A percentile compares a stretch with the other conserved stretches of the same genome.
Evolutionary conservation across 2,113 vertebrate genomes (phyloP).

Genomic region (Muntiacus muntjak): DNA sequence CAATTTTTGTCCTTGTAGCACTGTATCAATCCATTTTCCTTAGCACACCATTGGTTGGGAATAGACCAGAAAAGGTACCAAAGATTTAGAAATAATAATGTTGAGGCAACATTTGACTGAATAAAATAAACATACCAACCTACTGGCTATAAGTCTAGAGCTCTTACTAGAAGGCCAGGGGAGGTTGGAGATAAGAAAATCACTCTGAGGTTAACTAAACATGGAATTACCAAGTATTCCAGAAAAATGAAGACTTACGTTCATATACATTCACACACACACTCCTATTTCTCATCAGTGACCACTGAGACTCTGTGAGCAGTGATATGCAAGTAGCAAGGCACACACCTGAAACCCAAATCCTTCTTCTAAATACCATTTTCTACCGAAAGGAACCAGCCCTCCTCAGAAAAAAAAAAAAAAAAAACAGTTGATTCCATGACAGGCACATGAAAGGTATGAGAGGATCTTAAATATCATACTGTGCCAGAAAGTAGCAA

Average conservation of each 20-base stretch:
- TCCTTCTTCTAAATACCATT: not conserved
- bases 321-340: not conserved
- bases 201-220: not conserved
- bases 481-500: not conserved
- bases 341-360: not conserved
- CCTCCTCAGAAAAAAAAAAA: not conserved
- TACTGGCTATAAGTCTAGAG: not conserved
- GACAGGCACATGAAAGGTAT: not conserved
- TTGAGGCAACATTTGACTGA: not conserved
- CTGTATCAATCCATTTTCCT: conserved; percentile 12
- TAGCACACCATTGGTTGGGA: not conserved
- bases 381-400: not conserved
- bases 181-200: not conserved
- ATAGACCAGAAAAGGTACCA: not conserved
- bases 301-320: not conserved
- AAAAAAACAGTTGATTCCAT: not conserved
- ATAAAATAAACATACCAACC: not conserved
- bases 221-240: not conserved
- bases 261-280: not conserved
- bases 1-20: not conserved
- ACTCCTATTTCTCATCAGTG: not conserved
- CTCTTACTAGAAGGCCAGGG: not conserved
- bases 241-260: not conserved
- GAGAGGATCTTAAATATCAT: not conserved
- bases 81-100: not conserved